Conservation (phyloP, 2,797 vertebrate genomes). For the Poecilia picta region DNA sequence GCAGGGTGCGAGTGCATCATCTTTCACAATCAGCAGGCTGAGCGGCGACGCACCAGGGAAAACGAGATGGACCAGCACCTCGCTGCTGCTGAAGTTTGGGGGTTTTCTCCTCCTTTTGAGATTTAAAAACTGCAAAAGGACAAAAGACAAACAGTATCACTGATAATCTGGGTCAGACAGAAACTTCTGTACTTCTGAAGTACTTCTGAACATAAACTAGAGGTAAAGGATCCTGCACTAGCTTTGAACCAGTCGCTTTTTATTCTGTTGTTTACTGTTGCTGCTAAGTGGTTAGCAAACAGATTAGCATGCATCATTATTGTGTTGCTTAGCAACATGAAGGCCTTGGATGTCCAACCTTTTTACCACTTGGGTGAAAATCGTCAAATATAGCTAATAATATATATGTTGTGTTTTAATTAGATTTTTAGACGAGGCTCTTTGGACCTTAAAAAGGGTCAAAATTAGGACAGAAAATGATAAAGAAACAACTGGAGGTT, state of each 20-base stretch:
- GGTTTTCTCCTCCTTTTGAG: conserved; percentile 19
- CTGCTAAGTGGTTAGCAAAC: neutral
- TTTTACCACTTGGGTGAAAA: neutral
- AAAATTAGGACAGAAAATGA: too few species aligned
- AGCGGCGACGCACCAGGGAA: conserved; percentile 62
- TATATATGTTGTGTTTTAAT: too few species aligned
- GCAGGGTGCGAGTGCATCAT: conserved; percentile 69
- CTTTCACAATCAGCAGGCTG: conserved; percentile 72
- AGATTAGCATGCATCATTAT: neutral
- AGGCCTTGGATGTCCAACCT: neutral
- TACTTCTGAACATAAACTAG: too few species aligned
- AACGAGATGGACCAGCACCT: conserved; percentile 63
- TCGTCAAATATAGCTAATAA: neutral
- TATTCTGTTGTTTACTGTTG: neutral
- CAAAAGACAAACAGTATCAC: neutral
- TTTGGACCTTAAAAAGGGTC: too few species aligned
- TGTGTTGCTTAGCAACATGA: neutral
- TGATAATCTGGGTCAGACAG: neutral
- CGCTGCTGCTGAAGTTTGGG: conserved; percentile 50
- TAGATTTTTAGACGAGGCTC: neutral
- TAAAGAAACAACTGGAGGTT: too few species aligned
- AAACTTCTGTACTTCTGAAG: too few species aligned
- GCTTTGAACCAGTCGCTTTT: neutral
- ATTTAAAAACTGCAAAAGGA: conserved; percentile 7
- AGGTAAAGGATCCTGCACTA: neutral